Conservation (phyloP, 2,113 vertebrate species). For the Nannobrachium achirus region DNA sequence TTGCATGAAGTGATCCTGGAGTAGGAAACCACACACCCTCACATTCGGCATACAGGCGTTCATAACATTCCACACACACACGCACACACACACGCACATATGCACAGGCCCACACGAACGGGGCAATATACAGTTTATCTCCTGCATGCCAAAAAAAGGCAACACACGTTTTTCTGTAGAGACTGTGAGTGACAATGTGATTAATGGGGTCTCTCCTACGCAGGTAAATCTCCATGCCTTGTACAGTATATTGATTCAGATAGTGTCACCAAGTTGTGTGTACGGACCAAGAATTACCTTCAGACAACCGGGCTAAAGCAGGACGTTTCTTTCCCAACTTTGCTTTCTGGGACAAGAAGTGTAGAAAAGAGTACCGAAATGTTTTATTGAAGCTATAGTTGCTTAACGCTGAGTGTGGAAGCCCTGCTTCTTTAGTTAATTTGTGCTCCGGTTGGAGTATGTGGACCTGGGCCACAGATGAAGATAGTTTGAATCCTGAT, state of each 20-base stretch:
- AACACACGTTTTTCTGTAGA: background rate
- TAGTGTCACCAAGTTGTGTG: constrained; percentile 37
- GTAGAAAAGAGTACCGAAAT: too few species aligned
- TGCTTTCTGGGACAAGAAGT: background rate
- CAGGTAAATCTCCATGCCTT: constrained; percentile 40
- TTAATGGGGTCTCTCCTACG: constrained; percentile 23
- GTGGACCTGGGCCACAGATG: too few species aligned
- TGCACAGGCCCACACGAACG: constrained; percentile 1
- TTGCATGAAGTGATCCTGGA: background rate
- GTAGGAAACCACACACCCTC: too few species aligned
- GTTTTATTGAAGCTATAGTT: too few species aligned
- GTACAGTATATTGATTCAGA: constrained; percentile 59
- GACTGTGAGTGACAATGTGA: constrained; percentile 34
- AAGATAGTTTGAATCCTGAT: too few species aligned
- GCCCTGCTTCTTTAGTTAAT: too few species aligned
- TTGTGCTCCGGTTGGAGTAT: too few species aligned
- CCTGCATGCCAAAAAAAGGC: background rate
- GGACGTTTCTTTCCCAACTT: background rate
- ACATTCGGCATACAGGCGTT: too few species aligned
- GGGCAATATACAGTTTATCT: background rate
- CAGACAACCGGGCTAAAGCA: background rate
- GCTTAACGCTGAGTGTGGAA: too few species aligned
- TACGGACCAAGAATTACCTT: constrained; percentile 35
- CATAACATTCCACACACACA: too few species aligned
- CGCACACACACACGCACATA: background rate